These are phyloP conservation scores for Pristiophorus japonicus DNA, from an alignment of 2,113 vertebrate species.

Conservation along the genomic window DNA sequence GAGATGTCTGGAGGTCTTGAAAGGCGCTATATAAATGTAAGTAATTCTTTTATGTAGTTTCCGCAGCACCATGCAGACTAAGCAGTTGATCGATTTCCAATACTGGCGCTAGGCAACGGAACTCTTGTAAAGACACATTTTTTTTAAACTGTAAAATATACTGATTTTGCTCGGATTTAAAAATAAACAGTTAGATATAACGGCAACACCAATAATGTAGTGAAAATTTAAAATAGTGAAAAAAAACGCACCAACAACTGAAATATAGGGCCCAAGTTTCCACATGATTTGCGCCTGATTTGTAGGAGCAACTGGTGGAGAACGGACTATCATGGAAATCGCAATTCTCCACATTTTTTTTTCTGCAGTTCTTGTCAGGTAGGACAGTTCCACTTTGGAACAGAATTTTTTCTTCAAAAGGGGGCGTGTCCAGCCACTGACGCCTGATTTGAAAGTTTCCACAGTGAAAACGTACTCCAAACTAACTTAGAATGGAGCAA, in stretches of 20 bases:
- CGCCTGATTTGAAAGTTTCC: no score
- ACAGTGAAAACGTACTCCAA: no score
- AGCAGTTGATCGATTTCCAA: slow-evolving; percentile 10
- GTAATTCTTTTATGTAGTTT: background rate
- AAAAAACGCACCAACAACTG: background rate
- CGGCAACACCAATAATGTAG: background rate
- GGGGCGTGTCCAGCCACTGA: no score
- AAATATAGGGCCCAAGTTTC: no score
- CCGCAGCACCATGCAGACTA: background rate
- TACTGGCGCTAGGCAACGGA: background rate
- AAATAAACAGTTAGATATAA: background rate
- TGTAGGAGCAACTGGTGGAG: no score
- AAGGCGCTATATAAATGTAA: background rate
- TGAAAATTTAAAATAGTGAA: background rate
- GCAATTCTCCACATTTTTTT: no score
- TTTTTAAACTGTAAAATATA: background rate
- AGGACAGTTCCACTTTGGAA: no score
- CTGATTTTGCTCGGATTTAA: background rate
- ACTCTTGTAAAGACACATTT: background rate
- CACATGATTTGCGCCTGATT: no score
- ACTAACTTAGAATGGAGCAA: no score
- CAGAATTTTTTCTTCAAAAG: no score
- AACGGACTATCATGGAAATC: no score
- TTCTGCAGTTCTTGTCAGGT: no score
- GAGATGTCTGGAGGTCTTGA: background rate